These are phyloP conservation scores for Heliconius charithonia DNA, from an alignment of 2,888 invertebrate species.

Conservation along the genomic window DNA sequence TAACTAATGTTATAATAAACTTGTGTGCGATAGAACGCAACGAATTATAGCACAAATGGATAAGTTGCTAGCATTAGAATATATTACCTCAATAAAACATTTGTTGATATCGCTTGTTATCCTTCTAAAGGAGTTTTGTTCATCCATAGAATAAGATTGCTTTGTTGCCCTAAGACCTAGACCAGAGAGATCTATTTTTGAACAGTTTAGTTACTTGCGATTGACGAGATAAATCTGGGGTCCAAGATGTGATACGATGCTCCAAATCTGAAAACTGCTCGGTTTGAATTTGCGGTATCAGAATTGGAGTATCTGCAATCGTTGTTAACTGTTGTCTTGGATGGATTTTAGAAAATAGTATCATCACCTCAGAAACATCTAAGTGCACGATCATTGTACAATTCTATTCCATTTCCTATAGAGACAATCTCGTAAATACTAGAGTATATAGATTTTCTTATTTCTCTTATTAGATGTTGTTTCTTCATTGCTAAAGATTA, in stretches of 20 bases:
- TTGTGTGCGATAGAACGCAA: conserved; percentile 64
- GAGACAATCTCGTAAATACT: conserved; percentile 3
- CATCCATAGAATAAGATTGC: conserved; percentile 70
- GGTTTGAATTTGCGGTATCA: conserved; percentile 21
- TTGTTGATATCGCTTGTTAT: conserved; percentile 78
- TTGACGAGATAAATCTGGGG: conserved; percentile 71
- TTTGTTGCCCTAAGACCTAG: conserved; percentile 67
- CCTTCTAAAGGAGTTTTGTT: conserved; percentile 79
- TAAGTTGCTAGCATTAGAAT: conserved; percentile 69
- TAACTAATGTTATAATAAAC: conserved; percentile 49
- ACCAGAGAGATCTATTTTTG: conserved; percentile 74
- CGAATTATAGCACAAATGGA: conserved; percentile 68
- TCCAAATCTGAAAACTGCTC: conserved; percentile 58
- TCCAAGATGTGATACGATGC: conserved; percentile 71
- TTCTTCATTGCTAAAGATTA: conserved; percentile 12
- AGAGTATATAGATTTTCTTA: conserved; percentile 23
- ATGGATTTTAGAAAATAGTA: conserved; percentile 44
- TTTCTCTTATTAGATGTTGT: conserved; percentile 20
- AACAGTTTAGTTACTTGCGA: conserved; percentile 75
- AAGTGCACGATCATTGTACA: conserved; percentile 25
- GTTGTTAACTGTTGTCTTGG: conserved; percentile 50
- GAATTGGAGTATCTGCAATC: conserved; percentile 42
- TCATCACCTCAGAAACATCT: conserved; percentile 37
- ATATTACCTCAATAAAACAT: conserved; percentile 73
- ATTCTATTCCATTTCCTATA: conserved; percentile 21